A percentile compares a stretch with the other conserved stretches of the same genome.
These are phyloP conservation scores for Phataginus tetradactyla DNA, from an alignment of 2,797 vertebrate genomes.

Conservation along the genomic window DNA sequence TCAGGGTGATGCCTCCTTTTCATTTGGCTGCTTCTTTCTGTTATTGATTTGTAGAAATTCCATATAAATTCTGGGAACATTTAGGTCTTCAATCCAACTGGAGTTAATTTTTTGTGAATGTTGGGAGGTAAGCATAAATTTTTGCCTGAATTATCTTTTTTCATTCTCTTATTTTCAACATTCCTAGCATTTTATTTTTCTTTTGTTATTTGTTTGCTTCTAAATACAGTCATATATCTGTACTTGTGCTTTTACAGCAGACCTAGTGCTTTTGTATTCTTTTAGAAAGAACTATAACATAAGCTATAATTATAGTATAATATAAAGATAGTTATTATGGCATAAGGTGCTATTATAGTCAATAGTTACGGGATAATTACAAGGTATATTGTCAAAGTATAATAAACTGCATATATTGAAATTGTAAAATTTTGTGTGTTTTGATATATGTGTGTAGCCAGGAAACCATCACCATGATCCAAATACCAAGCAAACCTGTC, in stretches of 20 bases:
- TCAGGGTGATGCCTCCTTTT: neutral
- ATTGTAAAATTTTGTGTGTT: neutral
- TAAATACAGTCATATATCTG: neutral
- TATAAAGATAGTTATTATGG: neutral
- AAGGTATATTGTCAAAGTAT: neutral
- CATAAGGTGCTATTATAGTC: neutral
- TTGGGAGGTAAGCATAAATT: neutral
- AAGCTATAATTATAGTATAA: neutral
- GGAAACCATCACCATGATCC: neutral
- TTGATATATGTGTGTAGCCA: neutral
- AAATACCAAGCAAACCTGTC: neutral
- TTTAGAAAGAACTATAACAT: neutral
- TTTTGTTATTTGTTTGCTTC: neutral
- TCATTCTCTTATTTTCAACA: neutral
- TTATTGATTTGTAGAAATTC: neutral
- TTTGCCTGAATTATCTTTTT: neutral
- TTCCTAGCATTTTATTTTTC: slow-evolving; percentile 22
- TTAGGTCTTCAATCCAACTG: neutral
- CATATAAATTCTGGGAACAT: neutral
- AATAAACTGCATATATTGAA: neutral
- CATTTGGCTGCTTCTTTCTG: neutral
- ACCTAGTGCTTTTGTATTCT: neutral
- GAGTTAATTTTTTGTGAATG: slow-evolving; percentile 30
- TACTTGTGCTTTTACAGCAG: neutral
- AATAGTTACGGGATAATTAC: neutral